Base-by-base conservation (phyloP, 1,140 invertebrate genomes). In the Macrotrachela quadricornifera region DNA sequence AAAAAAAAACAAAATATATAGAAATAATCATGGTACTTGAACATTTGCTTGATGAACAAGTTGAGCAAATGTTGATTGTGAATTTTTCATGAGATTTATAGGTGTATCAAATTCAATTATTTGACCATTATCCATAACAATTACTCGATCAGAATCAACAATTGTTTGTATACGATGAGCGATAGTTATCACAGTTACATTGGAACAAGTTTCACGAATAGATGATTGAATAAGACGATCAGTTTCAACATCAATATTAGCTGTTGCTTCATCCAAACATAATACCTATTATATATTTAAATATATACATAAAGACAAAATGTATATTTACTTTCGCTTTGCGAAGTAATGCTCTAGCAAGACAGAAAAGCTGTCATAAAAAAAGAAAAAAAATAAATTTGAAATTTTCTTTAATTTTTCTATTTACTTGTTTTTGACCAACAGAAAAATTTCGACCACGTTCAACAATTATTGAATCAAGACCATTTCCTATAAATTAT, bases 81-180 rank as follows among this genome's bases (percentile, higher is more conserved):
- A 65, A 46, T 73, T 70, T 21, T 71, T 61, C 11, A 83, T 71
- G 41, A 88, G 71, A 49, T 74, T 70, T 57, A 76, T 71, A 0
- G 85, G 84, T 45, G 76, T 72, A 51, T 82, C 81, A 61, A 85
- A 79, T 68, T 90, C 85, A 14, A 79, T 76, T 16, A 85, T 73
- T 42, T 68, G 66, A 0, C 84, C 84, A 49, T 74, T 73, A 44
- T 85, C 79, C 54, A 88, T 65, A 10, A 87, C 81, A 51, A 85
- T 64, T 39, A 83, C 74, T 60, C 78, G 21, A 30, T 30, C 21
- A 4, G 21, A 30, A 30, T 73, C 69, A 60, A 73, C 63, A 21
- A 72, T 70, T 30, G 71, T 73, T 56, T 72, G 68, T 0, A 72
- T 58, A 40, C 69, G 49, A 55, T 72, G 69, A 11, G 71, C 68